phyloP scores from a whole-genome alignment of 2,888 invertebrate species.

The Masnerella sp. region DNA sequence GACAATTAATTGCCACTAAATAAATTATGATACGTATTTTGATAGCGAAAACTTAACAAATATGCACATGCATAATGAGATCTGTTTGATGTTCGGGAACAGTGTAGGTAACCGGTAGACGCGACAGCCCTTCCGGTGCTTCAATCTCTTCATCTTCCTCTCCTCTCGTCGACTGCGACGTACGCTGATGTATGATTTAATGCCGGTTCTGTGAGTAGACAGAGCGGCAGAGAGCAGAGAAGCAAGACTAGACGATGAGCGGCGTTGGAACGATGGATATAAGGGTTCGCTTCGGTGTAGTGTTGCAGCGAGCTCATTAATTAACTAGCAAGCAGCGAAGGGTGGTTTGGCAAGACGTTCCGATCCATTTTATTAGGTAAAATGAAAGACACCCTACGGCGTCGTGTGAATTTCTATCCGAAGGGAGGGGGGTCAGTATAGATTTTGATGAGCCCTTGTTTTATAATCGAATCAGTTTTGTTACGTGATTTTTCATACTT shows the following conservation, averaged over 20 bases:
- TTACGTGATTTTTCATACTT: conserved; percentile 10
- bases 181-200: conserved; percentile 75
- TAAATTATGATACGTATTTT: conserved; percentile 9
- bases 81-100: conserved; percentile 30
- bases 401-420: conserved; percentile 29
- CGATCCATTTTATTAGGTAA: conserved; percentile 73
- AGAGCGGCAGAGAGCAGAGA: conserved; percentile 65
- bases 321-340: conserved; percentile 74
- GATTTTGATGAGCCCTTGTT: conserved; percentile 23
- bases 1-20: too few relatives aligned
- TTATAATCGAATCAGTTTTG: conserved; percentile 26
- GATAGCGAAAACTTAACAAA: conserved; percentile 20
- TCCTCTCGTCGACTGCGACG: conserved; percentile 61
- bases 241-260: conserved; percentile 62
- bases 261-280: conserved; percentile 64
- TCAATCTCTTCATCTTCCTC: conserved; percentile 58
- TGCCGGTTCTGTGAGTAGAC: conserved; percentile 72
- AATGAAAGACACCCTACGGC: conserved; percentile 68
- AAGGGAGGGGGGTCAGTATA: conserved; percentile 26
- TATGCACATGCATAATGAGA: conserved; percentile 30
- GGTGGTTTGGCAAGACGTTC: conserved; percentile 74
- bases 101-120: conserved; percentile 48
- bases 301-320: conserved; percentile 76
- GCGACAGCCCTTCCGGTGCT: conserved; percentile 56
- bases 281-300: conserved; percentile 74